Evolutionary conservation across 2,113 vertebrate species (phyloP).

Genomic region (Saguinus midas): DNA sequence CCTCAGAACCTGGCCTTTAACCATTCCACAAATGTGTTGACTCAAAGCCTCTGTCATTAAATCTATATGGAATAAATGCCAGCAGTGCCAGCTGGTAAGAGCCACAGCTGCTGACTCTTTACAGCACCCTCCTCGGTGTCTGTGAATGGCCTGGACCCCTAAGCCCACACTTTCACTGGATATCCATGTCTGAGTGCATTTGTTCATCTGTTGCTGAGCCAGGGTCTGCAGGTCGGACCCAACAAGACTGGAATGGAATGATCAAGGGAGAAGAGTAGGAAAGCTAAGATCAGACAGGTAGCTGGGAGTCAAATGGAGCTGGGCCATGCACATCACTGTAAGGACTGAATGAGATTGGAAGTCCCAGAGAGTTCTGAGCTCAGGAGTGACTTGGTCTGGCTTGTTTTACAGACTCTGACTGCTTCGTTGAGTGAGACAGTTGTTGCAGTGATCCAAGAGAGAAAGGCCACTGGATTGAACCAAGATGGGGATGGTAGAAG

Average conservation of each 20-base stretch:
- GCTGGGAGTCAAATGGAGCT: neutral
- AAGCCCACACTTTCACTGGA: too few relatives aligned
- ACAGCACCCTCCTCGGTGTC: too few relatives aligned
- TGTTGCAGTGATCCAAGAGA: neutral
- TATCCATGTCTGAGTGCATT: too few relatives aligned
- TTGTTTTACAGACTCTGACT: neutral
- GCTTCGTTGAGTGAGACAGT: neutral
- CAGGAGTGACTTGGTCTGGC: neutral
- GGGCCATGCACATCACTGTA: neutral
- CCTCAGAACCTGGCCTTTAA: too few relatives aligned
- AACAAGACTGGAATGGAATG: neutral
- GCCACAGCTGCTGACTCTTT: too few relatives aligned
- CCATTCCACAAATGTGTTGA: too few relatives aligned
- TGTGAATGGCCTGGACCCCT: too few relatives aligned
- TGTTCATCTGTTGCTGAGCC: too few relatives aligned
- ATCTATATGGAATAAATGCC: too few relatives aligned
- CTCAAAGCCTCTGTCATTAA: too few relatives aligned
- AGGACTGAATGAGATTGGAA: neutral
- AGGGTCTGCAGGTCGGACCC: too few relatives aligned
- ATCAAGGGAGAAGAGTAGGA: neutral
- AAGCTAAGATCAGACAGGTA: neutral
- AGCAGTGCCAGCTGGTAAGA: too few relatives aligned
- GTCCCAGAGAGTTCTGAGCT: neutral
- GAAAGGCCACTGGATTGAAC: neutral
- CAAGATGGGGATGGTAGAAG: neutral